Evolutionary conservation across 2,797 vertebrate species (phyloP).

Genomic region (Leptodactylus fallax): DNA sequence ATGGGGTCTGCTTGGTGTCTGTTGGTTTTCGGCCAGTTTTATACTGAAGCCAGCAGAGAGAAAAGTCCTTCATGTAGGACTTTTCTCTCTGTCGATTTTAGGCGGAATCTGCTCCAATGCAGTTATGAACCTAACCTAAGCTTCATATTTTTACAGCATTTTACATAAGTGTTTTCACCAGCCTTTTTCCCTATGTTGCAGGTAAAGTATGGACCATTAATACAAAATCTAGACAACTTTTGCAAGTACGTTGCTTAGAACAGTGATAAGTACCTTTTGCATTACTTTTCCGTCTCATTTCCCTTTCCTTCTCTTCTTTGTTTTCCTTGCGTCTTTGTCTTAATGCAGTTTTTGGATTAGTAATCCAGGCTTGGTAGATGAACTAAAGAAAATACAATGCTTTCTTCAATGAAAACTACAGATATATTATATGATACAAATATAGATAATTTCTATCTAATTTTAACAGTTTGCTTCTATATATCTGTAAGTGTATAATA

Average conservation of each 20-base stretch:
- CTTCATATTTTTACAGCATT: too few relatives aligned
- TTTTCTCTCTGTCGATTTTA: too few relatives aligned
- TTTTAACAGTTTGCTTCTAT: neutral
- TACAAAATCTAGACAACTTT: neutral
- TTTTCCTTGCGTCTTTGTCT: slow-evolving; percentile 87
- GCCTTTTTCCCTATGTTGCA: too few relatives aligned
- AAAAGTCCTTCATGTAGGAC: too few relatives aligned
- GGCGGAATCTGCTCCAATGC: too few relatives aligned
- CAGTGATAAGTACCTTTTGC: slow-evolving; percentile 33
- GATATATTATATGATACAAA: neutral
- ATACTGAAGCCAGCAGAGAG: too few relatives aligned
- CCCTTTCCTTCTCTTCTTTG: slow-evolving; percentile 85
- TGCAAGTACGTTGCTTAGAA: neutral
- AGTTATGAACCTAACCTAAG: too few relatives aligned
- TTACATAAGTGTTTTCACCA: too few relatives aligned
- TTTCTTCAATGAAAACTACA: slow-evolving; percentile 59
- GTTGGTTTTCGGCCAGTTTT: too few relatives aligned
- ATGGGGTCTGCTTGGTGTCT: too few relatives aligned
- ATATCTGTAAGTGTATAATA: neutral
- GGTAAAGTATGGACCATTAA: too few relatives aligned
- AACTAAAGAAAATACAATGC: slow-evolving; percentile 80
- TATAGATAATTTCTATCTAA: neutral
- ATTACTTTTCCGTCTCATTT: slow-evolving; percentile 64
- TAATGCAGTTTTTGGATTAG: slow-evolving; percentile 93
- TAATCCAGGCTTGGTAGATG: slow-evolving; percentile 97